Evolutionary conservation across 2,888 invertebrate species (phyloP), one percentile per base, ranked within the genome.

Genomic region (Aleiodes alternator): DNA sequence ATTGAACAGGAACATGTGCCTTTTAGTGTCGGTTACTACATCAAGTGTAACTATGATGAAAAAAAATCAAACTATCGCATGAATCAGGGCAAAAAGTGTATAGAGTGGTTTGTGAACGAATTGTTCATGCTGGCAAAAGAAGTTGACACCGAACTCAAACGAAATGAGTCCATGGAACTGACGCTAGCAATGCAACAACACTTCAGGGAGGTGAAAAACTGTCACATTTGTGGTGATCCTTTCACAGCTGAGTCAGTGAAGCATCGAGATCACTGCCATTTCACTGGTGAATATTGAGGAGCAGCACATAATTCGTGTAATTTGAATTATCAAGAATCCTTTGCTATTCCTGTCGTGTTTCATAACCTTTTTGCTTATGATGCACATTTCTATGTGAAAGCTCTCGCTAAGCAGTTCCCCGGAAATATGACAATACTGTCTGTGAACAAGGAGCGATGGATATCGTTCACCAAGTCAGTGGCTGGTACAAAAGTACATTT

Each of bases 341-440:
- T 1, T 34, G 34, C 3, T 6, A 50, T 50, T 50, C 50, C 50
- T 12, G 50, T 50, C n/a, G 50, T 50, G n/a, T 50, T 50, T 50
- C 50, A 50, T n/a, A 50, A 84, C 76, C 68, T 84, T 12, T 79
- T 79, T 1, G 83, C 80, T 11, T 82, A 50, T 5, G 50, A 50
- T 50, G 11, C 50, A 50, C 34, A 34, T 34, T 34, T 34, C 34
- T 34, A 6, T 34, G 34, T 34, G 34, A 3, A 34, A 34, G 4
- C 11, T 50, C 50, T 7, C 4, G 50, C 50, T n/a, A 53, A 53
- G 3, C 53, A 14, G 16, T 53, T 53, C n/a, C 3, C 11, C 0
- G 53, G 16, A 8, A 4, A n/a, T 7, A 16, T 53, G 53, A 53
- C 7, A 14, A 14, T 53, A 53, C 53, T 53, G 7, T 3, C 14